phyloP scores from a whole-genome alignment of 2,797 vertebrate genomes.

The Euphonia xanthogaster region DNA sequence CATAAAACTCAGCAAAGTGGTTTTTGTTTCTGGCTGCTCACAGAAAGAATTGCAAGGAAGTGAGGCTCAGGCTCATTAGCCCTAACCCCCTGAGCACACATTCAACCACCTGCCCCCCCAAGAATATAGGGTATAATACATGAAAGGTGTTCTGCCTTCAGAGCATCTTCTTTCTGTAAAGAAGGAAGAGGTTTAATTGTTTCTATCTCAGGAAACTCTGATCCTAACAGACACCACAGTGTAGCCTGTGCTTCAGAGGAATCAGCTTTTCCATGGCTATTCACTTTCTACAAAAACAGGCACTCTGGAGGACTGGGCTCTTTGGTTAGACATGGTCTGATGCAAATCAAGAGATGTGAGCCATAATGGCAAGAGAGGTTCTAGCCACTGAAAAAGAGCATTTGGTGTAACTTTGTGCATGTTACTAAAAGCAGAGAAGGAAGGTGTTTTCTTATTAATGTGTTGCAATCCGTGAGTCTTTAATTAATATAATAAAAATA shows the following conservation, averaged over 20 bases:
- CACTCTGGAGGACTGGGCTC: background rate
- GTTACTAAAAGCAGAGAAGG: background rate
- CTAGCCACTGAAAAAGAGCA: background rate
- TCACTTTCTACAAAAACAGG: background rate
- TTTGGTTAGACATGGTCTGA: fast-evolving
- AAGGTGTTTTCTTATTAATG: background rate
- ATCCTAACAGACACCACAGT: background rate
- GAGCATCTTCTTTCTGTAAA: background rate
- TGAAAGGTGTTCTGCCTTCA: background rate
- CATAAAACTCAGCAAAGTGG: background rate
- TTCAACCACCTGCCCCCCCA: background rate
- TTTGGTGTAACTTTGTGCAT: background rate
- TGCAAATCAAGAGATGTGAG: background rate
- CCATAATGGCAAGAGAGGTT: background rate
- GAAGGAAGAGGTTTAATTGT: background rate
- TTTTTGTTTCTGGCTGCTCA: background rate
- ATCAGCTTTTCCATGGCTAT: background rate
- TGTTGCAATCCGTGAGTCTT: background rate
- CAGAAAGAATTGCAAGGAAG: background rate
- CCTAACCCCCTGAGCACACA: background rate
- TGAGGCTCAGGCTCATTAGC: background rate
- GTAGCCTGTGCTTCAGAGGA: background rate
- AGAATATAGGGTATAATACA: background rate
- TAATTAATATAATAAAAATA: background rate
- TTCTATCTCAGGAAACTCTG: background rate